phyloP scores from a whole-genome alignment of 2,888 invertebrate genomes.

The Epicampocera succincta region DNA sequence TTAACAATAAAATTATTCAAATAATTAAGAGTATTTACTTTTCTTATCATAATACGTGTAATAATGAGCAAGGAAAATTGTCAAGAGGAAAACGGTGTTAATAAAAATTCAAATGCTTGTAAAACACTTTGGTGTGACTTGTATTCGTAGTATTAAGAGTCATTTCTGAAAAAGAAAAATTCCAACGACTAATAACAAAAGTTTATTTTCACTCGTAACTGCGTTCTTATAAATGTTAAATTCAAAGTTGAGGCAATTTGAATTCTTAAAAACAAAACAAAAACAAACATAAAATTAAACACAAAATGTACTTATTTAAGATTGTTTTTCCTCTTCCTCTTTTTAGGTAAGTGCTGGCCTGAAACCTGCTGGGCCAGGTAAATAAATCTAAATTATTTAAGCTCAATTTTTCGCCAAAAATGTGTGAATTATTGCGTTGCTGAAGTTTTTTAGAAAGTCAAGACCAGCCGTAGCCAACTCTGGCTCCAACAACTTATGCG shows the following conservation, averaged over 20 bases:
- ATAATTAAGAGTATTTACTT: constrained; percentile 56
- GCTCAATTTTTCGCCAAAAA: too few relatives aligned
- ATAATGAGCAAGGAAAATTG: constrained; percentile 7
- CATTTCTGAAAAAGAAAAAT: too few relatives aligned
- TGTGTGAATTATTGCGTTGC: too few relatives aligned
- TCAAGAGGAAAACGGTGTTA: background rate
- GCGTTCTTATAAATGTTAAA: background rate
- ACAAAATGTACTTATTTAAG: too few relatives aligned
- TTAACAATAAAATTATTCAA: constrained; percentile 54
- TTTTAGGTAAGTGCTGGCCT: constrained; percentile 16
- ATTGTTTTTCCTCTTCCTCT: background rate
- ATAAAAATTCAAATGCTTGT: constrained; percentile 12
- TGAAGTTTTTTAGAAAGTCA: too few relatives aligned
- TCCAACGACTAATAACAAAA: background rate
- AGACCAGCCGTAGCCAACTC: too few relatives aligned
- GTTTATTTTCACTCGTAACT: background rate
- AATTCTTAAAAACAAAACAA: background rate
- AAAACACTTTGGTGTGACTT: background rate
- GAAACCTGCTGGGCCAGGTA: background rate
- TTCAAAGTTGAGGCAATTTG: background rate
- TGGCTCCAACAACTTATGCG: too few relatives aligned
- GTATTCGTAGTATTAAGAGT: background rate
- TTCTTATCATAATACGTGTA: constrained; percentile 57
- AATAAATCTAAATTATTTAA: too few relatives aligned
- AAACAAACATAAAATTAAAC: background rate